Evolutionary conservation across 2,113 vertebrate species (phyloP).

Genomic region (Bujurquina vittata): DNA sequence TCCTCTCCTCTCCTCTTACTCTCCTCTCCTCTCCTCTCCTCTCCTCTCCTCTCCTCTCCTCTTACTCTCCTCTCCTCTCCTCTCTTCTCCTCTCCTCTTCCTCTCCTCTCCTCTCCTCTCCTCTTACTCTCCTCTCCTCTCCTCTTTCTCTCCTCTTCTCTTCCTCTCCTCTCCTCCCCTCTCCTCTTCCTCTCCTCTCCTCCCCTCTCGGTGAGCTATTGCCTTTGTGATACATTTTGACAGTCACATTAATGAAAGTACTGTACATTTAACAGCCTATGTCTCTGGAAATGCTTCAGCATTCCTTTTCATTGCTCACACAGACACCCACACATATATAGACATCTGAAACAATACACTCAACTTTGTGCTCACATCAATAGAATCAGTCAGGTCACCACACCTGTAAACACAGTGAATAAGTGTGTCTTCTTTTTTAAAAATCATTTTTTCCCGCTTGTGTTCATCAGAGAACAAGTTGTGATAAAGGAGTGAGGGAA

Average conservation of each 20-base stretch:
- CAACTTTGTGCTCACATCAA: neutral
- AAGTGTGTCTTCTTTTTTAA: neutral
- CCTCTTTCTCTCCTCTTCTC: too few relatives aligned
- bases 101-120: neutral
- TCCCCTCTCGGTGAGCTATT: conserved; percentile 64
- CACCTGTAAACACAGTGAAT: conserved; percentile 15
- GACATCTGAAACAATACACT: neutral
- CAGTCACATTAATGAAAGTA: conserved; percentile 74
- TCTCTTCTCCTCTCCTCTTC: too few relatives aligned
- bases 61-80: neutral
- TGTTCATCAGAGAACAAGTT: neutral
- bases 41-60: neutral
- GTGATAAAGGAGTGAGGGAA: neutral
- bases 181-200: neutral
- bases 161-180: neutral
- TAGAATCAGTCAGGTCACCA: neutral
- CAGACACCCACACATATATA: conserved; percentile 27
- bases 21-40: too few relatives aligned
- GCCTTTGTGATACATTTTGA: conserved; percentile 69
- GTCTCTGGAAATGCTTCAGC: conserved; percentile 52
- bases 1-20: neutral
- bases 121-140: neutral
- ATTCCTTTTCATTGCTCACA: conserved; percentile 3
- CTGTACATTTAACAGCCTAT: conserved; percentile 68
- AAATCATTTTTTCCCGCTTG: neutral